Evolutionary conservation across 2,888 invertebrate species (phyloP), one percentile per base, ranked within the genome.

Genomic region (Toxonevra muliebris): DNA sequence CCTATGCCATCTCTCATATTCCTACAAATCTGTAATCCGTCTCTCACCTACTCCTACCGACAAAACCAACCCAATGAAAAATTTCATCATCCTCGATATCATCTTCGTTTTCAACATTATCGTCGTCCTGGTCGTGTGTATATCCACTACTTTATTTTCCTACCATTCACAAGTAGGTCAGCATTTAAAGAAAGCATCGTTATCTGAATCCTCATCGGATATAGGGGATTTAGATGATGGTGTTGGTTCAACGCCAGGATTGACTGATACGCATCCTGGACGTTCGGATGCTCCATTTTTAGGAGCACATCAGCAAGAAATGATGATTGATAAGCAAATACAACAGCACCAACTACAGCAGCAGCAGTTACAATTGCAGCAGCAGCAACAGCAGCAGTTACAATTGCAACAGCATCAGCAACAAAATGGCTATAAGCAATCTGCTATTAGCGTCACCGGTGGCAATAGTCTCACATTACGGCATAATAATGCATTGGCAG

Each of bases 141-240:
- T 43, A 11, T 58, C 43, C 13, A 11, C 15, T 50, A 1, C 4
- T 13, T 65, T 41, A 30, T 8, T 48, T 45, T 40, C 20, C 42
- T 15, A 19, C 52, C 63, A 57, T 59, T 65, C 55, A 60, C 77
- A 80, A 81, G 76, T 88, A 93, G 95, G 95, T 86, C 93, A 94
- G 87, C 92, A 94, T 85, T 90, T 92, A 88, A 94, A 94, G 89
- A 95, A 94, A 88, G 90, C 89, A 86, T 94, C 95, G 76, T 89
- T 95, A 80, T 91, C 94, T 86, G 95, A 95, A 87, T 92, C 92
- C 77, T 93, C 94, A 77, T 96, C 96, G 78, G 96, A 96, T 85
- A 92, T 93, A 87, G 93, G 95, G 91, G 96, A 96, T 86, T 88
- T 96, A 85, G 96, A 96, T 82, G 96, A 96, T 86, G 92, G 93